phyloP scores from a whole-genome alignment of 2,797 vertebrate genomes.

The Podarcis siculus region DNA sequence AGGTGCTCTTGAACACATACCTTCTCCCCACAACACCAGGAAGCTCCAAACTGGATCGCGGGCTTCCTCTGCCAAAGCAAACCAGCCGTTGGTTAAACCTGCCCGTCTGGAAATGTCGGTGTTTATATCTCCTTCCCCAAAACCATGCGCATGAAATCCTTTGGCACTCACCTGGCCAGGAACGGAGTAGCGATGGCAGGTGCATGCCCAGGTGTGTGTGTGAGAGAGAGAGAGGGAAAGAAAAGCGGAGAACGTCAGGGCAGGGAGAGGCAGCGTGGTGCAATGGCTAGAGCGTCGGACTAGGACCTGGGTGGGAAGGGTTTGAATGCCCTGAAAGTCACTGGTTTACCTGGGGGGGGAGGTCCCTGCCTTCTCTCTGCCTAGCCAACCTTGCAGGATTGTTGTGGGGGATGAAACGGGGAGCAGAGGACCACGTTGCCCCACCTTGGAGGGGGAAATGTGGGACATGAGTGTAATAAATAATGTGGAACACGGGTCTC shows the following conservation, averaged over 20 bases:
- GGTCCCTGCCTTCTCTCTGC: too few species aligned
- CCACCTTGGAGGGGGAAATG: too few species aligned
- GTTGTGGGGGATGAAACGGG: too few species aligned
- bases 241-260: neutral
- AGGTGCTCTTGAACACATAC: neutral
- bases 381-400: too few species aligned
- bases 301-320: too few species aligned
- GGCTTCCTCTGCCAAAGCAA: neutral
- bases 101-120: neutral
- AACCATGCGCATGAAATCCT: neutral
- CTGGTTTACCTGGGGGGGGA: too few species aligned
- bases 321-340: too few species aligned
- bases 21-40: neutral
- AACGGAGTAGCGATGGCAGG: neutral
- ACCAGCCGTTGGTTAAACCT: neutral
- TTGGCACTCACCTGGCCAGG: too few species aligned
- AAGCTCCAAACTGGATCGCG: neutral
- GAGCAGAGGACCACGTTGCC: too few species aligned
- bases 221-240: fast-evolving
- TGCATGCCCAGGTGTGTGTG: neutral
- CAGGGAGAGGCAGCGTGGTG: neutral
- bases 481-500: too few species aligned
- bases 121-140: neutral
- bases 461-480: too few species aligned
- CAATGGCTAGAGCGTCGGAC: too few species aligned